phyloP scores from a whole-genome alignment of 2,113 vertebrate genomes.

The Tragelaphus scriptus region DNA sequence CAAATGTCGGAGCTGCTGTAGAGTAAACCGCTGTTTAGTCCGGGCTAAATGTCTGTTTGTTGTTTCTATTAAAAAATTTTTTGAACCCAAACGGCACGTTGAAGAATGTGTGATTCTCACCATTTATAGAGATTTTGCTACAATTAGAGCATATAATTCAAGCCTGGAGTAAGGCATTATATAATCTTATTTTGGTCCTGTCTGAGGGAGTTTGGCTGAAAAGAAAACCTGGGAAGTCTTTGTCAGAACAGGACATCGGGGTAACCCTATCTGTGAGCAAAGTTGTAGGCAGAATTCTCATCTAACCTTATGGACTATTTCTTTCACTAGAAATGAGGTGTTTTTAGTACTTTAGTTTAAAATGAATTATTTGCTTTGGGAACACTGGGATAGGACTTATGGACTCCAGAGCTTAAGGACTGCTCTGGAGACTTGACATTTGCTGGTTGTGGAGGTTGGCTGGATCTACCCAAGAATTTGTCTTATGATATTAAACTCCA shows the following conservation, averaged over 20 bases:
- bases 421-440: background rate
- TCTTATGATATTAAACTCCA: background rate
- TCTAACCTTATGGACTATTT: background rate
- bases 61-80: background rate
- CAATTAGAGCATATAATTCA: background rate
- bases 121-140: background rate
- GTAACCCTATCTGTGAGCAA: background rate
- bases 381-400: background rate
- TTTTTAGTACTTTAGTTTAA: background rate
- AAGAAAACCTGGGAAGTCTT: background rate
- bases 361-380: background rate
- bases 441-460: background rate
- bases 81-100: background rate
- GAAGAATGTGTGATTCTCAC: background rate
- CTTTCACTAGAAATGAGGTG: background rate
- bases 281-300: background rate
- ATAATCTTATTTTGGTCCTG: background rate
- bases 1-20: background rate
- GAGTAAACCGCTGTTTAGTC: background rate
- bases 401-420: background rate
- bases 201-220: background rate
- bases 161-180: background rate
- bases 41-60: background rate
- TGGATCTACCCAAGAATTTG: background rate
- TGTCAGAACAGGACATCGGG: background rate